phyloP scores from a whole-genome alignment of 2,113 vertebrate genomes.

The Seriola rivoliana region DNA sequence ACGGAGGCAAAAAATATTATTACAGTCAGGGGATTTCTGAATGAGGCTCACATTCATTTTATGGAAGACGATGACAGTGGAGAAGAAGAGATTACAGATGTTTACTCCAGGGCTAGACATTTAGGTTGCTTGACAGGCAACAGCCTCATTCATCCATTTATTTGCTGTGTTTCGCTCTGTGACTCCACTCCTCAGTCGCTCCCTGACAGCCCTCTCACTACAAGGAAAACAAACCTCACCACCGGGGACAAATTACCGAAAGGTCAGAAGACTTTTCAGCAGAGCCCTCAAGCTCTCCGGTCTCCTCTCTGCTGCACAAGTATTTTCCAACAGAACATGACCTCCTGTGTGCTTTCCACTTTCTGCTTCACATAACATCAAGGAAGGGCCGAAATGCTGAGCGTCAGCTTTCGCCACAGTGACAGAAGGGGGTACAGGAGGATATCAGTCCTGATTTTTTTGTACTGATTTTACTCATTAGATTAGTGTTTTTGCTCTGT shows the following conservation, averaged over 20 bases:
- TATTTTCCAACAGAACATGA: conserved; percentile 57
- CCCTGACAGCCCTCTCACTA: conserved; percentile 26
- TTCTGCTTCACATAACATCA: conserved; percentile 54
- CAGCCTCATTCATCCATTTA: conserved; percentile 45
- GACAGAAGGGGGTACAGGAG: conserved; percentile 19
- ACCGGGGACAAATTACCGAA: conserved; percentile 61
- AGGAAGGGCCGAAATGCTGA: conserved; percentile 40
- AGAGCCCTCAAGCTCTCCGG: conserved; percentile 41
- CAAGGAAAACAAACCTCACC: conserved; percentile 62
- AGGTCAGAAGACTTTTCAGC: conserved; percentile 66
- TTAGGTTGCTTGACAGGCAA: conserved; percentile 38
- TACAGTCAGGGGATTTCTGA: conserved; percentile 14
- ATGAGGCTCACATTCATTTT: conserved; percentile 27
- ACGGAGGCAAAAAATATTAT: conserved; percentile 5
- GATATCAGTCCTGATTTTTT: background rate
- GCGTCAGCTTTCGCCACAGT: conserved; percentile 40
- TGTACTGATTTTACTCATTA: conserved; percentile 1
- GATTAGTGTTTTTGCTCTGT: background rate
- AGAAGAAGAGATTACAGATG: conserved; percentile 50
- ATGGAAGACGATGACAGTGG: conserved; percentile 19
- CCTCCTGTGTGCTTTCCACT: conserved; percentile 39
- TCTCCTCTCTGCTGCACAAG: conserved; percentile 38
- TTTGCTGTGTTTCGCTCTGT: conserved; percentile 32
- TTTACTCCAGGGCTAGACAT: conserved; percentile 58
- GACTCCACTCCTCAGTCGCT: conserved; percentile 18